These are phyloP conservation scores for Malacoraja senta DNA, from an alignment of 2,797 vertebrate species.

Conservation along the genomic window DNA sequence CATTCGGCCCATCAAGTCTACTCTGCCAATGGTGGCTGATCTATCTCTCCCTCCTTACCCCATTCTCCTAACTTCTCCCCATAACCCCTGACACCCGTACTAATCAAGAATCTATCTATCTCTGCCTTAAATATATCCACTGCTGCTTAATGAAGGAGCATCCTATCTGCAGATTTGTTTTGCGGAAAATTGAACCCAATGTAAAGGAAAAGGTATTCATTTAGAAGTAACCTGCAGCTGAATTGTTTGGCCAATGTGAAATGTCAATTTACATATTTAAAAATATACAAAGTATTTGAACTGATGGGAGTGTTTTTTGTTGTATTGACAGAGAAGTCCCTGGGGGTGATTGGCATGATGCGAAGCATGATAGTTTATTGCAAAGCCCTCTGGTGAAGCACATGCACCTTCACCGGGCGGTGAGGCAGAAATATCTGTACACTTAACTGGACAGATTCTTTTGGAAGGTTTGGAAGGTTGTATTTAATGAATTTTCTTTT, in stretches of 20 bases:
- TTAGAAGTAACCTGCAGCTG: background rate
- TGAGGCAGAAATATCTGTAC: no score
- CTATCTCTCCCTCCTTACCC: no score
- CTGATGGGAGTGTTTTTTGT: background rate
- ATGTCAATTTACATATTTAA: background rate
- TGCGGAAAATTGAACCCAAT: background rate
- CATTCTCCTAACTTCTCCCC: no score
- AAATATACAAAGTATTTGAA: background rate
- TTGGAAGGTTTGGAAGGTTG: background rate
- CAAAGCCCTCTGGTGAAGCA: background rate
- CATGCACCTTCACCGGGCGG: no score
- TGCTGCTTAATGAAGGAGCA: background rate
- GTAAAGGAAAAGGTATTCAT: background rate
- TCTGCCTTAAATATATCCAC: background rate
- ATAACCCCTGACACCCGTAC: no score
- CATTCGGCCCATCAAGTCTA: no score
- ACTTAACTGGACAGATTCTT: background rate
- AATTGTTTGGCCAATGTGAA: background rate
- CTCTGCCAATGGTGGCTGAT: no score
- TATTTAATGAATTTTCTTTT: background rate
- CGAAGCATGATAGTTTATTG: no score
- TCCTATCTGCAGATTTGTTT: background rate
- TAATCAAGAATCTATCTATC: no score
- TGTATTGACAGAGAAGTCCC: background rate
- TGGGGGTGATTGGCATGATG: background rate